phyloP scores from a whole-genome alignment of 2,888 invertebrate species.

The Phania funesta region DNA sequence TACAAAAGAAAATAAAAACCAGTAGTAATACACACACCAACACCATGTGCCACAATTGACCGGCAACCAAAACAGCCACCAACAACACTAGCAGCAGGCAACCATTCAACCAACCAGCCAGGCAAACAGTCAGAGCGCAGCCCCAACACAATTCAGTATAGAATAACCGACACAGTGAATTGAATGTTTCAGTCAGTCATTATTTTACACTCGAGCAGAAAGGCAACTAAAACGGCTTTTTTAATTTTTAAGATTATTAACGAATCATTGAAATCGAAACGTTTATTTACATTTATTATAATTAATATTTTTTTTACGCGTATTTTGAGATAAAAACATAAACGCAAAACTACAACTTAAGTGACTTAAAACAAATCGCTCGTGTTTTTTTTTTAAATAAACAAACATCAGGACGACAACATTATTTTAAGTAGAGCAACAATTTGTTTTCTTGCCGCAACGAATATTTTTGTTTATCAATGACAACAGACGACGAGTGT shows the following conservation, averaged over 20 bases:
- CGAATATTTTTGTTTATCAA: conserved; percentile 6
- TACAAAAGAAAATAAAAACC: not conserved
- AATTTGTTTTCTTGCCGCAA: not conserved
- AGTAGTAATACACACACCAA: not conserved
- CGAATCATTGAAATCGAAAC: conserved; percentile 10
- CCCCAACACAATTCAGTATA: conserved; percentile 32
- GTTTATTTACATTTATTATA: conserved; percentile 24
- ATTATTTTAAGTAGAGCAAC: conserved; percentile 24
- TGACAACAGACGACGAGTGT: conserved; percentile 28
- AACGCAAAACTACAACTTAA: not conserved
- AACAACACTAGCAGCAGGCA: conserved; percentile 41
- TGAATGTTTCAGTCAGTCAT: conserved; percentile 55
- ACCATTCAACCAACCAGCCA: conserved; percentile 13
- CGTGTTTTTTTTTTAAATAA: not conserved
- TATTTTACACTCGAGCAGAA: conserved; percentile 57
- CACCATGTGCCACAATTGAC: conserved; percentile 31
- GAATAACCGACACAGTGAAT: conserved; percentile 47
- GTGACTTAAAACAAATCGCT: conserved; percentile 4
- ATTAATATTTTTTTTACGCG: conserved; percentile 13
- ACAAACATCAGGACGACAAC: conserved; percentile 5
- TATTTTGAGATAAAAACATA: conserved; percentile 7
- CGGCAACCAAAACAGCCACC: conserved; percentile 46
- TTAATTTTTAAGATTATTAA: conserved; percentile 8
- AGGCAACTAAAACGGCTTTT: conserved; percentile 50
- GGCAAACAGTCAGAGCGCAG: conserved; percentile 42